A percentile compares a stretch with the other conserved stretches of the same genome.
phyloP scores from a whole-genome alignment of 2,888 invertebrate genomes.

The Diloba caeruleocephala region DNA sequence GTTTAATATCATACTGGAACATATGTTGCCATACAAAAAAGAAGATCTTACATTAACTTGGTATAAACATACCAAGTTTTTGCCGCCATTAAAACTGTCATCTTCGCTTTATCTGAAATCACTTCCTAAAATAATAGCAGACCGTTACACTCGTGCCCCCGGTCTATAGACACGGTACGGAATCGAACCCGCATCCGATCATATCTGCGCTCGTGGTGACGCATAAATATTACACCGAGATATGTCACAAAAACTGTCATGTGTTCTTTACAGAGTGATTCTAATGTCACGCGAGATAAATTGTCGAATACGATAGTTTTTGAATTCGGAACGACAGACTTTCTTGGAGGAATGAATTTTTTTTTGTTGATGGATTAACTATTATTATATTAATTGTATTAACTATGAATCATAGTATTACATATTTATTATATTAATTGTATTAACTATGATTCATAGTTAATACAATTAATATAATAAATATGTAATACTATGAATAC shows the following conservation, averaged over 20 bases:
- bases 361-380: too few relatives aligned
- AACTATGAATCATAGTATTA: too few relatives aligned
- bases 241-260: conserved; percentile 57
- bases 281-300: conserved; percentile 33
- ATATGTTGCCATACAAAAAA: too few relatives aligned
- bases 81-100: conserved; percentile 24
- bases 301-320: conserved; percentile 26
- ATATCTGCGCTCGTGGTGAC: conserved; percentile 80
- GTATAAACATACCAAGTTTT: conserved; percentile 15
- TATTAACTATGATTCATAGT: too few relatives aligned
- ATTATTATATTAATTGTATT: too few relatives aligned
- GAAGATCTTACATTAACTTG: neutral
- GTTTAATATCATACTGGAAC: too few relatives aligned
- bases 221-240: conserved; percentile 72
- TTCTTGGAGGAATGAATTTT: too few relatives aligned
- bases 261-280: conserved; percentile 59
- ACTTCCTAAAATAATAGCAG: conserved; percentile 42
- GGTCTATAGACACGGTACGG: conserved; percentile 56
- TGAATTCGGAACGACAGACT: neutral
- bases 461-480: too few relatives aligned
- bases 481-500: too few relatives aligned
- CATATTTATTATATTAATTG: too few relatives aligned
- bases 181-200: conserved; percentile 83
- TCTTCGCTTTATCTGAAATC: conserved; percentile 41
- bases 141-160: conserved; percentile 66